Base-by-base conservation (phyloP, 2,888 invertebrate species). In the Protophormia terraenovae region DNA sequence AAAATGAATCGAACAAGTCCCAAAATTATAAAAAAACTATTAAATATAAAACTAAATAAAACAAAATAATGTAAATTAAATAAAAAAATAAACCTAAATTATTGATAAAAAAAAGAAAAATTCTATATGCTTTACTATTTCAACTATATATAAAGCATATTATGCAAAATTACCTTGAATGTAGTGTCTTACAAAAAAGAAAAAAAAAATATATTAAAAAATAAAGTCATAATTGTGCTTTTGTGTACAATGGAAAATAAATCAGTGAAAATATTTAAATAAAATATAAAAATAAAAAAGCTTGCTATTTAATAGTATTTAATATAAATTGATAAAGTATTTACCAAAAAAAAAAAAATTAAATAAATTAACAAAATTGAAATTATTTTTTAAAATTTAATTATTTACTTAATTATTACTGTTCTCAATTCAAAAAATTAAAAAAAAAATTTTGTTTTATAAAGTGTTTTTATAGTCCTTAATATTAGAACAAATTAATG, bases 101-200 rank as follows among this genome's bases (percentile, higher is more conserved):
- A 22, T 4, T 3, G 14, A 27, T 3, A 29, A 47, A 50, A 50
- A 50, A 53, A 53, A n/a, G 14, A 55, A 67, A 32, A 45, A 62
- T 53, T 58, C 35, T 35, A 45, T 67, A 78, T 78, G 85, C 82
- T 85, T 85, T 78, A 82, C 64, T 53, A 73, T 75, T 71, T 71
- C 66, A 82, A 58, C 73, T 73, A 47, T 47, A n/a, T n/a, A 73
- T 69, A 60, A 85, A 78, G 85, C 82, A 79, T 82, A 47, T 73
- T 85, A 75, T 85, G 85, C 82, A 79, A 83, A n/a, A 82, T 82
- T 85, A 85, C 85, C 85, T 85, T 85, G 85, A 85, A 85, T 85
- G 85, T 85, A 85, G 85, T 85, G 85, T 85, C 85, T 85, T 85
- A 85, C 66, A 83, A 82, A 38, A 35, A 55, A 78, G 53, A 58